phyloP scores from a whole-genome alignment of 2,113 vertebrate genomes.

The Petromus typicus region DNA sequence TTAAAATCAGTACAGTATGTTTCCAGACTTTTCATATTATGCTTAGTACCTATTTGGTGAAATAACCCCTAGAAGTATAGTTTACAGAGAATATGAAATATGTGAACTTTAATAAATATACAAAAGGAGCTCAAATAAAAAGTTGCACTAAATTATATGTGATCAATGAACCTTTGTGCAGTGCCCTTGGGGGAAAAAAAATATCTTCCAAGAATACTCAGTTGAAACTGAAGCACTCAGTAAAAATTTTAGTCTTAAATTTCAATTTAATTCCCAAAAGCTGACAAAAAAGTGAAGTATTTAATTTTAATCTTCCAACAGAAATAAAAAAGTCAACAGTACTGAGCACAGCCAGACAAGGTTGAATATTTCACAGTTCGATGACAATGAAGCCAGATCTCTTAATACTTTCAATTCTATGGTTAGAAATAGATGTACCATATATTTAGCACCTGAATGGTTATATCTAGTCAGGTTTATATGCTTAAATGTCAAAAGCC shows the following conservation, averaged over 20 bases:
- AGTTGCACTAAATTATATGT: constrained; percentile 84
- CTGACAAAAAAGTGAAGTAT: constrained; percentile 94
- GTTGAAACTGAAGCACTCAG: constrained; percentile 87
- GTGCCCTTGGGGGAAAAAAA: constrained; percentile 83
- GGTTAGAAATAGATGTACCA: constrained; percentile 90
- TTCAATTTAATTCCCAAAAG: constrained; percentile 95
- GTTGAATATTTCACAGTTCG: constrained; percentile 92
- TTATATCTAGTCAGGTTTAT: constrained; percentile 93
- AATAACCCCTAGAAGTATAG: constrained; percentile 79
- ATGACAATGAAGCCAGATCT: constrained; percentile 90
- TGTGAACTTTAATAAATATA: constrained; percentile 86
- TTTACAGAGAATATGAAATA: constrained; percentile 85
- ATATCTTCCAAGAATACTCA: constrained; percentile 83
- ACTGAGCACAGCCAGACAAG: constrained; percentile 93
- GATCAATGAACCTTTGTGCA: constrained; percentile 86
- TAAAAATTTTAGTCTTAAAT: constrained; percentile 89
- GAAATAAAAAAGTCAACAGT: constrained; percentile 97
- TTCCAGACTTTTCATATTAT: constrained; percentile 80
- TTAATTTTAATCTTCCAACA: constrained; percentile 94
- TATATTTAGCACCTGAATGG: constrained; percentile 90
- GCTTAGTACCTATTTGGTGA: constrained; percentile 84
- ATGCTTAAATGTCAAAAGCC: constrained; percentile 94
- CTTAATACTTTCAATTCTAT: constrained; percentile 90
- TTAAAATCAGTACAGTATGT: constrained; percentile 82
- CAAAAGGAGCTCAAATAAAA: constrained; percentile 85